Base-by-base conservation (phyloP, 1,140 invertebrate genomes). In the Hypothenemus hampei region DNA sequence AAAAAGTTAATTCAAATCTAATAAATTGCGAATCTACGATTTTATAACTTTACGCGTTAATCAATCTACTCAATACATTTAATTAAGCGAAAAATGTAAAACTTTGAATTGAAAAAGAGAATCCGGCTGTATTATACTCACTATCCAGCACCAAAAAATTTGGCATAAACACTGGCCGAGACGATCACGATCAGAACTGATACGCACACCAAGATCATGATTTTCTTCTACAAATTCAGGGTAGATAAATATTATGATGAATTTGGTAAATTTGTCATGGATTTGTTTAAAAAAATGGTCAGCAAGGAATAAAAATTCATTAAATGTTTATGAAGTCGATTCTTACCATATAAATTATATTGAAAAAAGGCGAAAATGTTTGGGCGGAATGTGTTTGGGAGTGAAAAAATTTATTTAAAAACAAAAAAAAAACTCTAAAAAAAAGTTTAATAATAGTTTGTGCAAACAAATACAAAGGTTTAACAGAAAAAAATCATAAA, bases 131-230 rank as follows among this genome's bases (percentile, higher is more conserved):
- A 3, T 31, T 49, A 47, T 59, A 59, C 57, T 59, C 50, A 59
- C 57, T 58, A 52, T 33, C 40, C 37, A 35, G n/a, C n/a, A n/a
- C n/a, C n/a, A n/a, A 59, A 59, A 49, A 52, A 59, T 51, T 55
- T 51, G 11, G 49, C 52, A 21, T 54, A 54, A 24, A 59, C 19
- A 35, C 51, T 53, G 62, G 78, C 69, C 60, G 76, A 77, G 65
- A 89, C 79, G 74, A 87, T 85, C 69, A 93, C 78, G 69, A 86
- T 85, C 72, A 96, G 80, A 73, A 97, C 83, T 65, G 89, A 81
- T 75, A 97, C 80, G 80, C 93, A 96, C 74, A 96, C 89, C 79
- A 97, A 81, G 79, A 97, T 97, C 88, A 96, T 95, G 72, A 97
- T 97, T 83, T 97, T 96, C 90, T 97, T 97, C 92, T 96, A 86